Evolutionary conservation across 2,113 vertebrate genomes (phyloP).

Genomic region (Garra rufa): DNA sequence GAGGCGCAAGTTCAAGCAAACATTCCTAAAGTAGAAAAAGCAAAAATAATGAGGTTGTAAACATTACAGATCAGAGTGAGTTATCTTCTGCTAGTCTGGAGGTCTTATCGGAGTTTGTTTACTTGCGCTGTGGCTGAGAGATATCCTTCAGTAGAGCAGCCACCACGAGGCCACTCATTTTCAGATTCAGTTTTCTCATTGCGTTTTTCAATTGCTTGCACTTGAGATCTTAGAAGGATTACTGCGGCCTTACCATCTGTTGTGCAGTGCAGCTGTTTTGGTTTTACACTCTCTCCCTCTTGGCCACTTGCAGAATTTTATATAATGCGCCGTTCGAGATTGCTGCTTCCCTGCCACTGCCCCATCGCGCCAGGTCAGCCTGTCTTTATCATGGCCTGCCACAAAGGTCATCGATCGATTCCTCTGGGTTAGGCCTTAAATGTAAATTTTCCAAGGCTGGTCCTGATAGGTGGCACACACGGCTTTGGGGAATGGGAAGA

Average conservation of each 20-base stretch:
- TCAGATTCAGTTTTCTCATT: neutral
- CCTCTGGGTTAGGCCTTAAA: conserved; percentile 9
- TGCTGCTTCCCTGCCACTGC: neutral
- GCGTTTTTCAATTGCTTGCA: neutral
- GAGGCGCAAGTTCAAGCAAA: neutral
- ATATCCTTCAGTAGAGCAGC: conserved; percentile 22
- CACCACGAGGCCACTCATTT: neutral
- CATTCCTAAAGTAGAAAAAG: neutral
- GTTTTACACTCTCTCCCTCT: conserved; percentile 40
- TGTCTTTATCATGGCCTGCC: neutral
- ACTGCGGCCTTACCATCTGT: conserved; percentile 44
- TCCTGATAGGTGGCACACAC: neutral
- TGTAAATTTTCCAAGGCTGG: neutral
- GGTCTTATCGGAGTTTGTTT: conserved; percentile 11
- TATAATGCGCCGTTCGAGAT: neutral
- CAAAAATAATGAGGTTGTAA: conserved; percentile 9
- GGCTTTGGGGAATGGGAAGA: neutral
- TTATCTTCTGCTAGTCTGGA: neutral
- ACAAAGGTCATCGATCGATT: conserved; percentile 1
- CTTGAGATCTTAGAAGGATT: conserved; percentile 32
- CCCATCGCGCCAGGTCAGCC: neutral
- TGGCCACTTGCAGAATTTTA: conserved; percentile 59
- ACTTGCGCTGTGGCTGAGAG: conserved; percentile 12
- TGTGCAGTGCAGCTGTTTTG: conserved; percentile 7
- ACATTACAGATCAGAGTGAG: conserved; percentile 15